phyloP scores from a whole-genome alignment of 2,113 vertebrate species.

The Ammodytes marinus region DNA sequence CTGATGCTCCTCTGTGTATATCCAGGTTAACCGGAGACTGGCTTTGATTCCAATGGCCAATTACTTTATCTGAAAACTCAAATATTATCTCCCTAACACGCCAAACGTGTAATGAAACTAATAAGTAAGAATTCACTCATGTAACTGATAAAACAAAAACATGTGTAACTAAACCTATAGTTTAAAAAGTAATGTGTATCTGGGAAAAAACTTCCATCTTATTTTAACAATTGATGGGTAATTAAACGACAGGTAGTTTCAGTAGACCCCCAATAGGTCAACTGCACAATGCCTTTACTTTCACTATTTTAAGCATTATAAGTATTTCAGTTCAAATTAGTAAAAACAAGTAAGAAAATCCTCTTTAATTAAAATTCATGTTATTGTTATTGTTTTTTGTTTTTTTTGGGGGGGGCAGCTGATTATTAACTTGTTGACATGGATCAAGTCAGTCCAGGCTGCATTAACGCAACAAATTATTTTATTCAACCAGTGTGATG shows the following conservation, averaged over 20 bases:
- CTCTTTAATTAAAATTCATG: no score
- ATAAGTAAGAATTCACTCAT: no score
- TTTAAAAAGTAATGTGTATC: neutral
- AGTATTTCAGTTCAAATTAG: neutral
- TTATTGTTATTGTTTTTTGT: no score
- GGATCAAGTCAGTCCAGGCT: no score
- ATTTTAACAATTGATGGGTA: neutral
- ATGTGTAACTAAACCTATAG: no score
- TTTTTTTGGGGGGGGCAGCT: no score
- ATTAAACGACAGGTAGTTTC: conserved; percentile 9
- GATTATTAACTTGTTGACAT: no score
- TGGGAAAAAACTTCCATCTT: neutral
- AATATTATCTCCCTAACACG: neutral
- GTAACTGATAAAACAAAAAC: no score
- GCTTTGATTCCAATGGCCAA: neutral
- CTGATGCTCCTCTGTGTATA: neutral
- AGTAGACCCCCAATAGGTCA: conserved; percentile 34
- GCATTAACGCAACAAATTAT: neutral
- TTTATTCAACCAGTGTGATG: conserved; percentile 5
- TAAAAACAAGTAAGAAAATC: no score
- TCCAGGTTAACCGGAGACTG: conserved; percentile 2
- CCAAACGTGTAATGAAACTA: no score
- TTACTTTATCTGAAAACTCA: neutral
- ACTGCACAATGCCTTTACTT: neutral
- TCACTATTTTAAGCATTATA: neutral